These are phyloP conservation scores for Isoperla grammatica DNA, from an alignment of 2,888 invertebrate genomes.

Conservation along the genomic window DNA sequence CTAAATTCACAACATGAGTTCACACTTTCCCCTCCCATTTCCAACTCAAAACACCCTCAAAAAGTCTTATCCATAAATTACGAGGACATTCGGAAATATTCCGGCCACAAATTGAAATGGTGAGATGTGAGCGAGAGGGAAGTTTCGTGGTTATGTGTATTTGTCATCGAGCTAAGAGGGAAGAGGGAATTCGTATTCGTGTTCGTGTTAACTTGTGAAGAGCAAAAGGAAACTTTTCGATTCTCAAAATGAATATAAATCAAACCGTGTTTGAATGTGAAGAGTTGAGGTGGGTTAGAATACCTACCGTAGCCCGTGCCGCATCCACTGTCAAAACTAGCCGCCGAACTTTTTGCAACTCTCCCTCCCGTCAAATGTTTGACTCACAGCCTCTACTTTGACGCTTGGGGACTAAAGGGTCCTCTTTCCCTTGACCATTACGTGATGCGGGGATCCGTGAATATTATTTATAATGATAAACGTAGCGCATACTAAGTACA, in stretches of 20 bases:
- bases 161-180: constrained; percentile 12
- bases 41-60: constrained; percentile 16
- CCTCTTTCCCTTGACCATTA: too few relatives aligned
- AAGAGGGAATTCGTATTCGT: constrained; percentile 1
- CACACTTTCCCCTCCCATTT: constrained; percentile 18
- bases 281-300: constrained; percentile 2
- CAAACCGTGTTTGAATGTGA: constrained; percentile 11
- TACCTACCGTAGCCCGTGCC: background rate
- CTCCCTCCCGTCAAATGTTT: too few relatives aligned
- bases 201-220: constrained; percentile 13
- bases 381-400: too few relatives aligned
- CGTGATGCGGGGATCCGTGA: too few relatives aligned
- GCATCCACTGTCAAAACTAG: constrained; percentile 9
- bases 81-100: constrained; percentile 8
- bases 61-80: constrained; percentile 20
- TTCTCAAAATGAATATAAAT: constrained; percentile 14
- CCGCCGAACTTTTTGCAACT: too few relatives aligned
- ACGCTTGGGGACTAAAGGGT: too few relatives aligned
- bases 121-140: constrained; percentile 1
- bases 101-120: constrained; percentile 14
- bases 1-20: constrained; percentile 12
- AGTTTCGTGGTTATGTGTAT: constrained; percentile 11
- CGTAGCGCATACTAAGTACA: too few relatives aligned
- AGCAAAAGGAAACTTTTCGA: constrained; percentile 13
- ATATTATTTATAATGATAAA: too few relatives aligned